Percentiles rank a stretch among this genome's conserved stretches.
phyloP scores from a whole-genome alignment of 2,113 vertebrate genomes.

The Megaptera novaeangliae region DNA sequence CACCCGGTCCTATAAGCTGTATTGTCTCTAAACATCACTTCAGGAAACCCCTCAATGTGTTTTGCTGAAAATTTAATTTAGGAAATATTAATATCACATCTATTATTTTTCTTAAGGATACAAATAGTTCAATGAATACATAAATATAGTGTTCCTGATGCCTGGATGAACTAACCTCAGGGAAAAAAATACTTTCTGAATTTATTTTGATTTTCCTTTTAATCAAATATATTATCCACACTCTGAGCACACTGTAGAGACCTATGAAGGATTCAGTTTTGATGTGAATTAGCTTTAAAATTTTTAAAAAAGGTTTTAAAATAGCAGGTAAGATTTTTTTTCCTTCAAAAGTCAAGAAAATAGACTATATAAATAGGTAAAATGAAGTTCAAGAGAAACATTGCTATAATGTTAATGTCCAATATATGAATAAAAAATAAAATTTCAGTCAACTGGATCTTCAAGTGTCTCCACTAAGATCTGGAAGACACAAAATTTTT shows the following conservation, averaged over 20 bases:
- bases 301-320: background rate
- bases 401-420: background rate
- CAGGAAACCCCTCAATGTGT: background rate
- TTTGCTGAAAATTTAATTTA: background rate
- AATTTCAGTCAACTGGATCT: background rate
- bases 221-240: background rate
- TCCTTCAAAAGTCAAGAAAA: background rate
- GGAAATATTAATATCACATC: background rate
- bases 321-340: background rate
- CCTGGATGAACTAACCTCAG: background rate
- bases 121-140: background rate
- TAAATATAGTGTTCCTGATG: background rate
- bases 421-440: background rate
- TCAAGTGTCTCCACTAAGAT: background rate
- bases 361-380: background rate
- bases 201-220: conserved; percentile 4
- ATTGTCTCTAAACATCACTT: background rate
- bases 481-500: background rate
- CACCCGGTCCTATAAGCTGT: background rate
- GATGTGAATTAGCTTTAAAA: background rate
- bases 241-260: background rate
- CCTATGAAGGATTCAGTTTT: background rate
- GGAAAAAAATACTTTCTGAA: background rate
- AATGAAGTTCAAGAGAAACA: background rate
- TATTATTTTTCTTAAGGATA: background rate